These are phyloP conservation scores for Notodonta dromedarius DNA, from an alignment of 2,888 invertebrate species.

Conservation along the genomic window DNA sequence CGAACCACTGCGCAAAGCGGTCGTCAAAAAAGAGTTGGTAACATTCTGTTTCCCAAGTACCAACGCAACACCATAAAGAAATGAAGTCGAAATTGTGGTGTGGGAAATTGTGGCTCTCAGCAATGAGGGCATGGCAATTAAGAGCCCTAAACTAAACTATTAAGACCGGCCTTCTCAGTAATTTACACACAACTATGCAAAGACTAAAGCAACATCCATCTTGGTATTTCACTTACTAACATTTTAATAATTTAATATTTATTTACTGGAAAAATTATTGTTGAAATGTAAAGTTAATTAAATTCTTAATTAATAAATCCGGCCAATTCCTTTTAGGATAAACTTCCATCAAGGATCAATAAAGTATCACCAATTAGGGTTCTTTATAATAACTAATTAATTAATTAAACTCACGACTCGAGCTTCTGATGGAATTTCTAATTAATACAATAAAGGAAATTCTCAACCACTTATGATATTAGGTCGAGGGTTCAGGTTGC, in stretches of 20 bases:
- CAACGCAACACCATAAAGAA: no score
- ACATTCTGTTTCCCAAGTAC: no score
- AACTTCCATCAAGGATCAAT: background rate
- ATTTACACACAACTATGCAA: conserved; percentile 17
- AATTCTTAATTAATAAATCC: no score
- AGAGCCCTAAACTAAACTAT: conserved; percentile 41
- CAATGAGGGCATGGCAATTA: conserved; percentile 41
- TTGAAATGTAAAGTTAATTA: no score
- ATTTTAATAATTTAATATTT: background rate
- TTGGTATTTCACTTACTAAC: background rate
- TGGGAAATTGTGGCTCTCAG: conserved; percentile 21
- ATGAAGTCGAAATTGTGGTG: background rate
- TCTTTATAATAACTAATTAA: background rate
- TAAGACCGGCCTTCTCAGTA: conserved; percentile 33
- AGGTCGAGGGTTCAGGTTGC: background rate
- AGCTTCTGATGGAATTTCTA: background rate
- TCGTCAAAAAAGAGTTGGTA: no score
- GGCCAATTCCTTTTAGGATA: background rate
- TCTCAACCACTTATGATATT: background rate
- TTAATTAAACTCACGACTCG: background rate
- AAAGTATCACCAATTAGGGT: background rate
- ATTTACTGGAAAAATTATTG: background rate
- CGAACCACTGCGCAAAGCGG: no score
- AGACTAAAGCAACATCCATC: conserved; percentile 2
- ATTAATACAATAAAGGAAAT: background rate